Base-by-base conservation (phyloP, 2,888 invertebrate genomes). In the Pollenia angustigena region DNA sequence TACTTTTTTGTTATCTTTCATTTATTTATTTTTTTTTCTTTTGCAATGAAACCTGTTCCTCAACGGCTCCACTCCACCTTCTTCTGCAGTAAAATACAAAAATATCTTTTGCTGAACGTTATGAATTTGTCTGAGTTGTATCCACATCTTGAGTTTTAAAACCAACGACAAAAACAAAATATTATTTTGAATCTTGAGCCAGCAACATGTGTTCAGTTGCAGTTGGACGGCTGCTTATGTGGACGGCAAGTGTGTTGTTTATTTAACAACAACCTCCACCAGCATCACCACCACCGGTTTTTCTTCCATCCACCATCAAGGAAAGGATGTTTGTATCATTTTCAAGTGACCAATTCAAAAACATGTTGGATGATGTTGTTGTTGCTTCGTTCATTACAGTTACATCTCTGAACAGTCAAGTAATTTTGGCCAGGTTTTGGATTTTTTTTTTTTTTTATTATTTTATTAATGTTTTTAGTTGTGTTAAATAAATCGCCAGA, bases 151-250 rank as follows among this genome's bases (percentile, higher is more conserved):
- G 16, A 16, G 10, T 80, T 60, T 60, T 69, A 68, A 68, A 60
- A 18, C 74, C 14, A 56, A 16, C 10, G 12, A 23, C 6, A 58
- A 60, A 48, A 62, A 50, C 12, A 9, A 69, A 40, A 16, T 40
- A 48, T 46, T 32, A 32, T 12, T 42, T 42, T 58, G 1, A 40
- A 56, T 68, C 40, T 68, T 64, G 42, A 66, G 52, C 18, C 66
- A 60, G 62, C 50, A 74, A 74, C 81, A 81, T 81, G 76, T 85
- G 82, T 75, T 74, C 46, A 56, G 42, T 60, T 66, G 18, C 48
- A 50, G 14, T 58, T 69, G 79, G 14, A 42, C 14, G 78, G 32
- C 18, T 12, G 69, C 8, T 71, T 71, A 58, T 18, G 74, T 48
- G 56, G 32, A 46, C 58, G 54, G 48, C 44, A 69, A 79, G 46